Evolutionary conservation across 2,888 invertebrate genomes (phyloP).

Genomic region (Zhuqinia jingwanae): DNA sequence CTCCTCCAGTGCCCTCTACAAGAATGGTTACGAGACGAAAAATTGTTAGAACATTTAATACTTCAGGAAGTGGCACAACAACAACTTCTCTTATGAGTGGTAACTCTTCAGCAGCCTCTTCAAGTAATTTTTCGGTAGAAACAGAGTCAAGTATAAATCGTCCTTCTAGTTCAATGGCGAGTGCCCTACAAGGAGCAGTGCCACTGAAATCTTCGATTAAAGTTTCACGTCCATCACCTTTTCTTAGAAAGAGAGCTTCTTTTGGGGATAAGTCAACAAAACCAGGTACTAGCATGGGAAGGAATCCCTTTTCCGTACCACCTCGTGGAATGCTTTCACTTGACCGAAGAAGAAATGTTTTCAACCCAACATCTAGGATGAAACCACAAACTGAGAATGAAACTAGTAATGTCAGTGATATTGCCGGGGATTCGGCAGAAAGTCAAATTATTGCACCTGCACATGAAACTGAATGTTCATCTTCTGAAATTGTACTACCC

Average conservation of each 20-base stretch:
- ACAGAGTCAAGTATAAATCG: background rate
- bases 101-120: background rate
- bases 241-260: constrained; percentile 49
- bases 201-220: constrained; percentile 44
- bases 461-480: background rate
- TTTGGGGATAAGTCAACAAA: constrained; percentile 60
- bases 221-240: constrained; percentile 58
- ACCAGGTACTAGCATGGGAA: background rate
- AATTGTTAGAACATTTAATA: constrained; percentile 47
- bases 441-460: background rate
- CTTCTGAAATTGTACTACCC: background rate
- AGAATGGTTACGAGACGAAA: constrained; percentile 47
- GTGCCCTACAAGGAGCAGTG: background rate
- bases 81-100: background rate
- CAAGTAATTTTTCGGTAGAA: too few species aligned
- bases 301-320: constrained; percentile 59
- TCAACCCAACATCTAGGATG: background rate
- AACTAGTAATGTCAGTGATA: background rate
- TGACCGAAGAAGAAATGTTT: constrained; percentile 46
- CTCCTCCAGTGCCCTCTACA: background rate
- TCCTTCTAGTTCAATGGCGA: background rate
- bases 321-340: constrained; percentile 49
- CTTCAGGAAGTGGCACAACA: background rate
- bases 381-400: background rate
- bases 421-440: background rate